These are phyloP conservation scores for Odocoileus hemionus DNA, from an alignment of 2,113 vertebrate species.

Conservation along the genomic window DNA sequence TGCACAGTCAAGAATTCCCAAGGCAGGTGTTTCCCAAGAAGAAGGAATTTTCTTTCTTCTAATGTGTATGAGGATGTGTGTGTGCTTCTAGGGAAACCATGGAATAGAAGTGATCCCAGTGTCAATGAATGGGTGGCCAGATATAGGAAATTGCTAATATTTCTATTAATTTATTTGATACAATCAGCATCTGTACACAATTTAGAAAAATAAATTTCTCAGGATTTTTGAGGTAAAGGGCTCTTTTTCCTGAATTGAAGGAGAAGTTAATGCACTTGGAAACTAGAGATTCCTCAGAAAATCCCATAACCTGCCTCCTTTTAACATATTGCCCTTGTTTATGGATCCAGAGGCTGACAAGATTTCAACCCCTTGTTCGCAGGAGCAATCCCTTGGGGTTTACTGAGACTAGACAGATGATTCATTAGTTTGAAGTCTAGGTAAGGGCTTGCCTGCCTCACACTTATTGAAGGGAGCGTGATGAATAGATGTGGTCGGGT, in stretches of 20 bases:
- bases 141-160: background rate
- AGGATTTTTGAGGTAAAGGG: background rate
- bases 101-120: background rate
- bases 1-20: background rate
- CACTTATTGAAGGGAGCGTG: background rate
- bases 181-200: background rate
- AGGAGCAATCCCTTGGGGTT: background rate
- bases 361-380: background rate
- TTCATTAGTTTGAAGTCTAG: slow-evolving; percentile 5
- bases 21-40: slow-evolving; percentile 30
- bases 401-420: slow-evolving; percentile 22
- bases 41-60: background rate
- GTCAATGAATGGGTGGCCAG: background rate
- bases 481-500: background rate
- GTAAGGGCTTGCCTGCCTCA: background rate
- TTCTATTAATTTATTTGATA: background rate
- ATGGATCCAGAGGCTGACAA: background rate
- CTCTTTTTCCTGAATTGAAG: background rate
- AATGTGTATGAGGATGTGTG: background rate
- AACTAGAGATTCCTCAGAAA: background rate
- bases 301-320: background rate
- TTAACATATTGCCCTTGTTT: background rate
- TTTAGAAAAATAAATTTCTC: background rate
- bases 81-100: background rate
- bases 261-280: background rate